Evolutionary conservation across 2,888 invertebrate species (phyloP).

Genomic region (Aporophyla nigra): DNA sequence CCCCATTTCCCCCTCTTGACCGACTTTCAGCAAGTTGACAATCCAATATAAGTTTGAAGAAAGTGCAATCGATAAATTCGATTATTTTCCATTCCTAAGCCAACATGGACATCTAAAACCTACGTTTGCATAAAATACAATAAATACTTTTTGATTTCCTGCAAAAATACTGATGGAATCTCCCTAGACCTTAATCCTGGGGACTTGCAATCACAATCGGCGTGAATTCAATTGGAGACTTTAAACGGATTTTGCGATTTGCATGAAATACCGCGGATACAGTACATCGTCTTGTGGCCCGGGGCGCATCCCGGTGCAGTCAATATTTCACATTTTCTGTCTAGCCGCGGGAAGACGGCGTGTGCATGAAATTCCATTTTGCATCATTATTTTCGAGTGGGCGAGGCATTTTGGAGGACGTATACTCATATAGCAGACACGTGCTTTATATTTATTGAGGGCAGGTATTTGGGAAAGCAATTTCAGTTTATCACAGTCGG

Average conservation of each 20-base stretch:
- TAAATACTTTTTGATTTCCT: conserved; percentile 47
- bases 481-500: conserved; percentile 62
- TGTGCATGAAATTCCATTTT: conserved; percentile 80
- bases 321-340: conserved; percentile 78
- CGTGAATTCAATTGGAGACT: conserved; percentile 71
- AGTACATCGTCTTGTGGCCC: conserved; percentile 53
- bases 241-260: conserved; percentile 76
- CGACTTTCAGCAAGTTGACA: conserved; percentile 19
- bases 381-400: conserved; percentile 86
- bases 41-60: conserved; percentile 33
- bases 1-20: conserved; percentile 15
- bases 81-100: conserved; percentile 18
- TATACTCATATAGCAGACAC: conserved; percentile 29
- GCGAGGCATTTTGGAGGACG: conserved; percentile 71
- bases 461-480: conserved; percentile 68
- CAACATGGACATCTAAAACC: conserved; percentile 6
- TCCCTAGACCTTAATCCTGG: conserved; percentile 46
- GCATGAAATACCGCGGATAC: conserved; percentile 71
- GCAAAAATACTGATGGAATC: conserved; percentile 41
- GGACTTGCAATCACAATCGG: conserved; percentile 63
- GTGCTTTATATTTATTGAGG: conserved; percentile 70
- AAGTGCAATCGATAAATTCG: conserved; percentile 14
- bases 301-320: conserved; percentile 67
- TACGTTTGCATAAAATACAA: conserved; percentile 24
- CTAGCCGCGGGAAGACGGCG: conserved; percentile 65